Conservation (phyloP, 2,113 vertebrate species). For the Hydropotes inermis region DNA sequence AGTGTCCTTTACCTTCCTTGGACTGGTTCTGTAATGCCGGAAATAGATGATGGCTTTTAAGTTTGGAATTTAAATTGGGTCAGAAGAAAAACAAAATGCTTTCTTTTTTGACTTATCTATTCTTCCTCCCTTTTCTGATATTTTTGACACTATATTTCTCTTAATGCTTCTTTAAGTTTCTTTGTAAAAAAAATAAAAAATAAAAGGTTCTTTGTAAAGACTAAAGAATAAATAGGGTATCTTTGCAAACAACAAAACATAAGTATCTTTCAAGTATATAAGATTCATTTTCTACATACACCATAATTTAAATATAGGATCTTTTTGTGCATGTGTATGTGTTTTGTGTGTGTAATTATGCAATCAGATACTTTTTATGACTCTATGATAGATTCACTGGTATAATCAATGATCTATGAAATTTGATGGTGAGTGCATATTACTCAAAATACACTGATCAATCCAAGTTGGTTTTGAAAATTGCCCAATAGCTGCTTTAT, state of each 20-base stretch:
- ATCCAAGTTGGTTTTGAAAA: not conserved
- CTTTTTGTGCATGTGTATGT: not conserved
- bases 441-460: not conserved
- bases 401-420: not conserved
- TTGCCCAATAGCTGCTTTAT: not conserved
- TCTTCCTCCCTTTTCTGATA: not conserved
- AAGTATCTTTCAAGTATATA: not conserved
- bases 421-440: not conserved
- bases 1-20: conserved; percentile 10
- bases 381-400: not conserved
- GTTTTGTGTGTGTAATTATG: not conserved
- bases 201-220: not conserved
- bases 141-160: not conserved
- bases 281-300: not conserved
- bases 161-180: not conserved
- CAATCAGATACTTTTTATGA: not conserved
- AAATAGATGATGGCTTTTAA: not conserved
- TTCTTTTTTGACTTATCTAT: not conserved
- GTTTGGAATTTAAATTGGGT: conserved; percentile 7
- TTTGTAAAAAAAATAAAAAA: not conserved
- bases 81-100: not conserved
- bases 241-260: not conserved
- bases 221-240: not conserved
- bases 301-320: not conserved
- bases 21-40: not conserved